phyloP scores from a whole-genome alignment of 2,113 vertebrate genomes.

The Nothoprocta perdicaria region DNA sequence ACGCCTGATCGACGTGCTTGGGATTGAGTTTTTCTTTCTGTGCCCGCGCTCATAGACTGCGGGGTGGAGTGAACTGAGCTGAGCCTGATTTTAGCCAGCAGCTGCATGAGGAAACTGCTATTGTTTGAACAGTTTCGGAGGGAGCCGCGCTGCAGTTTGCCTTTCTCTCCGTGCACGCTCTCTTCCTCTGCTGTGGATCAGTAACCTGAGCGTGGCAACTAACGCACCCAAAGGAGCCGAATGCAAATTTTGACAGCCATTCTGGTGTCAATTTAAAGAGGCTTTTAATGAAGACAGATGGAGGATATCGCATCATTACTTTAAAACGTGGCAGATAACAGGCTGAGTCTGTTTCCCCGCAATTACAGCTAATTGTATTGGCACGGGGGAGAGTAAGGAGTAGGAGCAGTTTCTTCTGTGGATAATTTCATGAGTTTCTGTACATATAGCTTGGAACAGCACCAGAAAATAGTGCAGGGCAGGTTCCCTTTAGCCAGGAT shows the following conservation, averaged over 20 bases:
- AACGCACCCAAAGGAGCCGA: background rate
- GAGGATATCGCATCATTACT: conserved; percentile 49
- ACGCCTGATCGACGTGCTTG: background rate
- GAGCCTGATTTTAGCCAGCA: background rate
- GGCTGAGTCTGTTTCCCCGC: conserved; percentile 51
- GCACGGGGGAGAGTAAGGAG: background rate
- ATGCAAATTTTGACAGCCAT: conserved; percentile 12
- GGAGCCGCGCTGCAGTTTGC: background rate
- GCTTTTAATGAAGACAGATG: conserved; percentile 60
- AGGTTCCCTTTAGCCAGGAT: background rate
- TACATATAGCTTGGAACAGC: background rate
- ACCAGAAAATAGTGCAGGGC: background rate
- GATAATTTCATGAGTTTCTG: background rate
- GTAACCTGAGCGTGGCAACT: conserved; percentile 28
- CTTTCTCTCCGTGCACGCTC: background rate
- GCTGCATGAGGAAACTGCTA: conserved; percentile 37
- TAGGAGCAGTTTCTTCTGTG: background rate
- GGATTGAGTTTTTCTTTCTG: background rate
- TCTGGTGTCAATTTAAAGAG: conserved; percentile 38
- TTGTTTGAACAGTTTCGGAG: conserved; percentile 27
- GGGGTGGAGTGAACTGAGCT: conserved; percentile 37
- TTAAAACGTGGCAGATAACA: conserved; percentile 58
- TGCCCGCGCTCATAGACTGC: background rate
- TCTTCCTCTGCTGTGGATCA: background rate
- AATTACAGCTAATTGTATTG: conserved; percentile 60